phyloP scores from a whole-genome alignment of 2,113 vertebrate species.

The Thymallus thymallus region DNA sequence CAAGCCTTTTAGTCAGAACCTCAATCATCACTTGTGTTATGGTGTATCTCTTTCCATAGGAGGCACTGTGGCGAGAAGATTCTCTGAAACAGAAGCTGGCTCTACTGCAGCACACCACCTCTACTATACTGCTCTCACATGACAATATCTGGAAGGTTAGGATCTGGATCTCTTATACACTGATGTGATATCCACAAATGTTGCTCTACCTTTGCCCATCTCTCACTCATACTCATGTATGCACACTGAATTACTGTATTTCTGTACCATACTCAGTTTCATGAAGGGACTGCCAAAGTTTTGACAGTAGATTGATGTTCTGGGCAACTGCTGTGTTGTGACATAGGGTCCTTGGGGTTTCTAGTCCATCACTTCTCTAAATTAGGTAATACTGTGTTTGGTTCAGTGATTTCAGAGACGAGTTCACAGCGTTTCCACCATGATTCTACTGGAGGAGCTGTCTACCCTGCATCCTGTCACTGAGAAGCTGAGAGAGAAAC shows the following conservation, averaged over 20 bases:
- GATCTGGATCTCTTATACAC: neutral
- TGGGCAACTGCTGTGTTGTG: neutral
- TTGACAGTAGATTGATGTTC: neutral
- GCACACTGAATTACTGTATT: too few relatives aligned
- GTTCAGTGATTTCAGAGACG: slow-evolving; percentile 4
- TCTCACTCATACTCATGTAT: too few relatives aligned
- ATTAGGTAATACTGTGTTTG: neutral
- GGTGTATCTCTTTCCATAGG: slow-evolving; percentile 18
- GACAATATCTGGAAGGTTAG: slow-evolving; percentile 35
- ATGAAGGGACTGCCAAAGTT: too few relatives aligned
- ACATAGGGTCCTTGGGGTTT: neutral
- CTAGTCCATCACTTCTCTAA: too few relatives aligned
- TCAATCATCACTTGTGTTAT: neutral
- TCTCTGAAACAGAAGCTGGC: slow-evolving; percentile 34
- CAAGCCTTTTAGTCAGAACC: neutral
- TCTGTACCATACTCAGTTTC: too few relatives aligned
- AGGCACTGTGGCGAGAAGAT: slow-evolving; percentile 35
- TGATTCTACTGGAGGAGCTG: neutral
- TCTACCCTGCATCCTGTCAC: neutral
- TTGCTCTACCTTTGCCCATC: too few relatives aligned
- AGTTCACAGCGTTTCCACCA: neutral
- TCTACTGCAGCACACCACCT: slow-evolving; percentile 21
- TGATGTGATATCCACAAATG: neutral
- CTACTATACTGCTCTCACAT: slow-evolving; percentile 26
- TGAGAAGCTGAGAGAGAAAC: neutral